phyloP scores from a whole-genome alignment of 2,113 vertebrate genomes.

The Gulo gulo region DNA sequence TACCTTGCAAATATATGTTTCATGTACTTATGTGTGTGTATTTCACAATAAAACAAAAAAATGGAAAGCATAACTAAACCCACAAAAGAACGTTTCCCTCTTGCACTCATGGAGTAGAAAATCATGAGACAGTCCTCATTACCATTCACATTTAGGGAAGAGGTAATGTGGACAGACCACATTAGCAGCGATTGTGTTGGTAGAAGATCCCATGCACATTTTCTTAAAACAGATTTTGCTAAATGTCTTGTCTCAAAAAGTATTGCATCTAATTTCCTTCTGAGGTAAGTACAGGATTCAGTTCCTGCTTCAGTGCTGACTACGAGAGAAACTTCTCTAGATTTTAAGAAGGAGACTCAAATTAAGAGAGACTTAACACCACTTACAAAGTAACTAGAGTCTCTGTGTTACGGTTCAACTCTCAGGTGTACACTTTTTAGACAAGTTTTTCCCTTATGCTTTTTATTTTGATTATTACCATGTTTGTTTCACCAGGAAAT shows the following conservation, averaged over 20 bases:
- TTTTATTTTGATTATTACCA: background rate
- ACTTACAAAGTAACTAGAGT: background rate
- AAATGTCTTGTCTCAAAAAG: background rate
- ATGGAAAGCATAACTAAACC: background rate
- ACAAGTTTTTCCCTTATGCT: background rate
- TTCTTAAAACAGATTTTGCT: background rate
- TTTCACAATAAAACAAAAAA: background rate
- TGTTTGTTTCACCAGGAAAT: background rate
- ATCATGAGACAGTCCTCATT: background rate
- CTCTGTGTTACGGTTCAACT: background rate
- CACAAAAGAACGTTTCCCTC: background rate
- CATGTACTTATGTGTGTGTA: background rate
- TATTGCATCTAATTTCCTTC: background rate
- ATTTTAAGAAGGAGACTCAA: background rate
- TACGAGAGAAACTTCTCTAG: background rate
- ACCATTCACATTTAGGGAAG: background rate
- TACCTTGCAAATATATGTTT: background rate
- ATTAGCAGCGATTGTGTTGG: background rate
- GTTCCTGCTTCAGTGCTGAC: background rate
- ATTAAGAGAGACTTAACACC: background rate
- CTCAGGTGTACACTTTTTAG: background rate
- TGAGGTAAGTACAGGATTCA: background rate
- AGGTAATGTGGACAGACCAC: accelerated
- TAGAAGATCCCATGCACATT: background rate
- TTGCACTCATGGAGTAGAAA: background rate